Base-by-base conservation (phyloP, 2,797 vertebrate genomes). In the Megalops cyprinoides region DNA sequence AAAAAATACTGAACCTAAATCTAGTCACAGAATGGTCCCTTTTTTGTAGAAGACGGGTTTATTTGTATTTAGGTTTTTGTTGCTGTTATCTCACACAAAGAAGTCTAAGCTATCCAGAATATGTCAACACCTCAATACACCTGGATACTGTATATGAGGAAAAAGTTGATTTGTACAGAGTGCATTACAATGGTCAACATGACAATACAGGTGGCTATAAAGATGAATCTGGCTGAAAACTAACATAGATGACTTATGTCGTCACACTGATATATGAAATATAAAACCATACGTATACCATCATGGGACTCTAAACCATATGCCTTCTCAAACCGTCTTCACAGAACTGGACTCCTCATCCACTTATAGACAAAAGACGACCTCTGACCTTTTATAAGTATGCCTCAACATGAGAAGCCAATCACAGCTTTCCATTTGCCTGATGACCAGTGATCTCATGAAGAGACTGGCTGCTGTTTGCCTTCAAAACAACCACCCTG, bases 131-230 rank as follows among this genome's bases (percentile, higher is more conserved):
- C 67, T 80, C 56, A 75, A 62, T 73, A 80, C 37, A 73, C 37
- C 23, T 7, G 65, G 78, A 37, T 74, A 79, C 46, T 51, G 42
- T 56, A 58, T 80, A 74, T 55, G 25, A 55, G 82, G 82, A 85
- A 85, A n/a, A n/a, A 91, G 84, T 69, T 73, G 42, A 87, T 37
- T 76, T 85, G 79, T 88, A 82, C 86, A 89, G 85, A 87, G 87
- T 88, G 87, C 83, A 88, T 87, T 86, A 88, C 82, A 85, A 82
- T 86, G 89, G 85, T 79, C 87, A 85, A 80, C 87, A 88, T 53
- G 58, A 78, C 84, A 88, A 74, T 90, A 90, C 82, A 83, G 83
- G 67, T 88, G 88, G 80, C 81, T 89, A 88, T 86, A 81, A 79
- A 69, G 81, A 84, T 79, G 56, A 53, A 31, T n/a, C 28, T 37